A percentile compares a stretch with the other conserved stretches of the same genome.
Evolutionary conservation across 1,140 invertebrate genomes (phyloP).

Genomic region (Zaprionus gabonicus): DNA sequence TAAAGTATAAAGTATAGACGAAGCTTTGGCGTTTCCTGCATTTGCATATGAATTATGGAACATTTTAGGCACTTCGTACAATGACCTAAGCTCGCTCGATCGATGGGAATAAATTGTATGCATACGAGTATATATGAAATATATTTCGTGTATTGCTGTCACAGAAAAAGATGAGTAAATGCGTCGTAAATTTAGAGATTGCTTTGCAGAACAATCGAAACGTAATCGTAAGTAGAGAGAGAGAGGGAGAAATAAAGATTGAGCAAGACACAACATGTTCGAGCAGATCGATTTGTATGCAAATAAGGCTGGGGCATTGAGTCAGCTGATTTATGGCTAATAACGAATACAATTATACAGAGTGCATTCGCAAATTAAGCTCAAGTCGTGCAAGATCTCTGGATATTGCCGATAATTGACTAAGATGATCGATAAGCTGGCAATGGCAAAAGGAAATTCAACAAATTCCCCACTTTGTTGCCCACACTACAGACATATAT

Average conservation of each 20-base stretch:
- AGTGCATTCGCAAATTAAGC: slow-evolving; percentile 14
- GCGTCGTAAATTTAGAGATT: slow-evolving; percentile 18
- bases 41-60: slow-evolving; percentile 28
- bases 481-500: neutral
- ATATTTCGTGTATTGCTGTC: neutral
- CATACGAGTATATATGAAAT: neutral
- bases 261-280: slow-evolving; percentile 22
- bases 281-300: slow-evolving; percentile 34
- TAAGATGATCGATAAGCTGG: neutral
- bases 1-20: slow-evolving; percentile 55
- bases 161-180: neutral
- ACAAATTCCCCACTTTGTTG: neutral
- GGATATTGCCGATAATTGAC: neutral
- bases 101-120: slow-evolving; percentile 21
- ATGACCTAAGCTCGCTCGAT: slow-evolving; percentile 14
- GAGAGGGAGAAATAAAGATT: slow-evolving; percentile 27
- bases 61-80: slow-evolving; percentile 19
- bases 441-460: neutral
- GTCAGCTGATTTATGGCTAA: slow-evolving; percentile 29
- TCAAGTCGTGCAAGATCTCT: neutral
- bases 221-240: slow-evolving; percentile 6
- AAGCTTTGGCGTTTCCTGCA: slow-evolving; percentile 14
- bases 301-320: slow-evolving; percentile 23
- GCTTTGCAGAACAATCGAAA: slow-evolving; percentile 24
- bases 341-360: slow-evolving; percentile 35